Evolutionary conservation across 2,113 vertebrate species (phyloP).

Genomic region (Corythoichthys haematopterus): DNA sequence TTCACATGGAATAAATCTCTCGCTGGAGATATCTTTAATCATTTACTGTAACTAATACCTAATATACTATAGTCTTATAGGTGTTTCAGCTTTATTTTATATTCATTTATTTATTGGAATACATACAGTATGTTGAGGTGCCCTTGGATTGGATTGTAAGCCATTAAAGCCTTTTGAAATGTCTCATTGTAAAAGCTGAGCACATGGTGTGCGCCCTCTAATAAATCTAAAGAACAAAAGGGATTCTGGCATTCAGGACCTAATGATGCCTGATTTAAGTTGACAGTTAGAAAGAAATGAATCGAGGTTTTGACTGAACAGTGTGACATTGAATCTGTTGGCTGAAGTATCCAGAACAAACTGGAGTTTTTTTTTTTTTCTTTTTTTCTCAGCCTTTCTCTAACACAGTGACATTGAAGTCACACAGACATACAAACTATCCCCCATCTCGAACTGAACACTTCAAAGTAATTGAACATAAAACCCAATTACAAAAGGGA

Average conservation of each 20-base stretch:
- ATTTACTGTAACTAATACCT: conserved; percentile 5
- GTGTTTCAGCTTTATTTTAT: not conserved
- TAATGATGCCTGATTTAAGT: conserved; percentile 21
- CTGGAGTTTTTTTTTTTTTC: conserved; percentile 26
- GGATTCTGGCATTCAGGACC: conserved; percentile 18
- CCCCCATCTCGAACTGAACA: not conserved
- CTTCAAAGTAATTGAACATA: conserved; percentile 16
- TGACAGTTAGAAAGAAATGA: conserved; percentile 29
- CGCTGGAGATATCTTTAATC: conserved; percentile 29
- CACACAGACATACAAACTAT: conserved; percentile 20
- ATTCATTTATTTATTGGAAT: conserved; percentile 8
- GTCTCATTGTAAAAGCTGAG: conserved; percentile 15
- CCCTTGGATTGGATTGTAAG: conserved; percentile 13
- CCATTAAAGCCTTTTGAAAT: conserved; percentile 27
- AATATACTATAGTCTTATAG: not conserved
- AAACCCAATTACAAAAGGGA: conserved; percentile 9
- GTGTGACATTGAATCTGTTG: conserved; percentile 44
- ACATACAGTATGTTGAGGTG: conserved; percentile 1
- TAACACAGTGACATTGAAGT: conserved; percentile 52
- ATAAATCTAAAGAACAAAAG: conserved; percentile 34
- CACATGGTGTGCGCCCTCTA: not conserved
- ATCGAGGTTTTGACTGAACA: conserved; percentile 37
- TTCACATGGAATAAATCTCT: not conserved
- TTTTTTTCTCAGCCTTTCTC: conserved; percentile 24
- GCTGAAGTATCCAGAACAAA: conserved; percentile 49